Percentiles rank a stretch among this genome's conserved stretches.
Evolutionary conservation across 2,888 invertebrate species (phyloP).

Genomic region (Dynastes maya): DNA sequence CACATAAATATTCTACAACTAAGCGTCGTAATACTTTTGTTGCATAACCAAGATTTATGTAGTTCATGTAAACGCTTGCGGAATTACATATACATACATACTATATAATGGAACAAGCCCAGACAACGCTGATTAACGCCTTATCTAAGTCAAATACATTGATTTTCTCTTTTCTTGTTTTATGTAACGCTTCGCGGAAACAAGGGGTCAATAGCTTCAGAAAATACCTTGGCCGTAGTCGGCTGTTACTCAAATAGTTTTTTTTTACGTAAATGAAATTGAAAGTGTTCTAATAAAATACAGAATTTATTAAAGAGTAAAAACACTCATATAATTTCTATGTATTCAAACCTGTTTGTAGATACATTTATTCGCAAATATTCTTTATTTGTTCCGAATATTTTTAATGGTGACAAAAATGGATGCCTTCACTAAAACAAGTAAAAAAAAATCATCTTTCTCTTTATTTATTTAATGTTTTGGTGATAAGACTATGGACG

Average conservation of each 20-base stretch:
- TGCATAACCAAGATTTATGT: too few species aligned
- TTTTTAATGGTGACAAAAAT: too few species aligned
- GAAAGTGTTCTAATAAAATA: not conserved
- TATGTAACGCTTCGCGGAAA: constrained; percentile 12
- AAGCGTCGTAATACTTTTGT: too few species aligned
- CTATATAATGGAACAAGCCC: not conserved
- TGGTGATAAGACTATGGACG: too few species aligned
- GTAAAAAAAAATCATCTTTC: too few species aligned
- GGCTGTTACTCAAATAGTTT: constrained; percentile 5
- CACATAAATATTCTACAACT: too few species aligned
- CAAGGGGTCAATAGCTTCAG: not conserved
- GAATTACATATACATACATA: not conserved
- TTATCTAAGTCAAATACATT: constrained; percentile 11
- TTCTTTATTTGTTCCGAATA: too few species aligned
- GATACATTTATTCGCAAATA: too few species aligned
- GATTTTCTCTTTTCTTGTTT: constrained; percentile 15
- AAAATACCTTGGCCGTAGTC: constrained; percentile 13
- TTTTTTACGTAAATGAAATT: constrained; percentile 2
- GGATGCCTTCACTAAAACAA: too few species aligned
- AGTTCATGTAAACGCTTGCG: not conserved
- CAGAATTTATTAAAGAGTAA: not conserved
- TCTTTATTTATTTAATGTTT: too few species aligned
- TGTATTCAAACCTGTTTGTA: too few species aligned
- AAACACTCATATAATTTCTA: too few species aligned
- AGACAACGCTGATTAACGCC: not conserved